Evolutionary conservation across 2,113 vertebrate species (phyloP).

Genomic region (Origma solitaria): DNA sequence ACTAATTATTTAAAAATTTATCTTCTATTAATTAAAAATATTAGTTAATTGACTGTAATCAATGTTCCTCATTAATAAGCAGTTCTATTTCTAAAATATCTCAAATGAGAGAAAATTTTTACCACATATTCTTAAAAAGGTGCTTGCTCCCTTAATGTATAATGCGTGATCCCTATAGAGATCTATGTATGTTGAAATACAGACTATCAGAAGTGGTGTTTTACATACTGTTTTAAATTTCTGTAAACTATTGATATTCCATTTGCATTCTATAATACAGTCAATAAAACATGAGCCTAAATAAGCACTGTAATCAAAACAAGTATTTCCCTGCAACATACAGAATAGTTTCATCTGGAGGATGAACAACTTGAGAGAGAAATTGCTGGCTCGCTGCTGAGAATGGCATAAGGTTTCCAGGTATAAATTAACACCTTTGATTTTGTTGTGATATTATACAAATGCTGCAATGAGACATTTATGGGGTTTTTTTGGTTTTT

Average conservation of each 20-base stretch:
- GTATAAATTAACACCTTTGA: neutral
- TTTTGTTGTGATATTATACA: neutral
- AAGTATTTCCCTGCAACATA: neutral
- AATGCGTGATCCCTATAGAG: neutral
- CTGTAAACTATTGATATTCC: neutral
- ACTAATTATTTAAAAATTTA: neutral
- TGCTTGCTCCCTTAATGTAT: neutral
- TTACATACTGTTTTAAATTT: neutral
- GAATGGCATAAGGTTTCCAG: neutral
- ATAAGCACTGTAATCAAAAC: neutral
- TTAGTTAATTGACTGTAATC: neutral
- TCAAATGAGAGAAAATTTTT: neutral
- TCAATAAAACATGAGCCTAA: neutral
- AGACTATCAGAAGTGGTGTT: neutral
- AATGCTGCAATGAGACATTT: neutral
- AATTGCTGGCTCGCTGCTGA: neutral
- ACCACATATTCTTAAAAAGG: neutral
- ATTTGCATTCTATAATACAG: neutral
- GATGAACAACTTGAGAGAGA: neutral
- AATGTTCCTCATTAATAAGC: neutral
- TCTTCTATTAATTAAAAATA: neutral
- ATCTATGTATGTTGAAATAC: neutral
- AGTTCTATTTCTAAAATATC: neutral
- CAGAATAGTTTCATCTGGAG: neutral
- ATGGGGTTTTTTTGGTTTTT: no score